Evolutionary conservation across 35 echinoderm and acorn worm genomes (phyloP).

Genomic region (Heliocidaris erythrogramma): DNA sequence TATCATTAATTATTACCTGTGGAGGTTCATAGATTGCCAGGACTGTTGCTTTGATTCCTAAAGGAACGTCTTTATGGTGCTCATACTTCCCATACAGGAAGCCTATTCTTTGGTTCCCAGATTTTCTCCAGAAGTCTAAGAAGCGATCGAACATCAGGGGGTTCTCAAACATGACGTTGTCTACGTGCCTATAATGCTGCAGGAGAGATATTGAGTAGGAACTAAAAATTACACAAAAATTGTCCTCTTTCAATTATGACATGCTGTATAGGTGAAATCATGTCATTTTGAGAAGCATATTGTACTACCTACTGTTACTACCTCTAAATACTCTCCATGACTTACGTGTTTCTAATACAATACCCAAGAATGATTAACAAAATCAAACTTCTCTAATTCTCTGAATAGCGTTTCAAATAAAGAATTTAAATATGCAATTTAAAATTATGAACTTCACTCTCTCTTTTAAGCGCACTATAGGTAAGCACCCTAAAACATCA

Average conservation of each 20-base stretch:
- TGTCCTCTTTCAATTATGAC: neutral
- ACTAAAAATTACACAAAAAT: neutral
- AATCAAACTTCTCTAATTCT: no score
- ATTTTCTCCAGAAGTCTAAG: slow-evolving; percentile 95
- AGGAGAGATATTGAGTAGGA: neutral
- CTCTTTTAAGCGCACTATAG: no score
- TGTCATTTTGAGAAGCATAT: no score
- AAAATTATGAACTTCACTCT: no score
- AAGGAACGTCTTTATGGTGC: slow-evolving; percentile 90
- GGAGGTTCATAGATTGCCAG: slow-evolving; percentile 98
- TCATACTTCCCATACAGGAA: slow-evolving; percentile 86
- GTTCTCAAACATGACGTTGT: slow-evolving; percentile 99
- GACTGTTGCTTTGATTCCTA: slow-evolving; percentile 90
- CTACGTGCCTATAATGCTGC: slow-evolving; percentile 90
- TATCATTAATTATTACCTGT: slow-evolving; percentile 67
- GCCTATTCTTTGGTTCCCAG: slow-evolving; percentile 88
- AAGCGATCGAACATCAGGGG: slow-evolving; percentile 83
- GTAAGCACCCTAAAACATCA: no score
- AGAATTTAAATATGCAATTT: no score
- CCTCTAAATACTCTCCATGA: no score
- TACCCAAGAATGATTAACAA: no score
- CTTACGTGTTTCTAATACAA: no score
- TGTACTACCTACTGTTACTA: no score
- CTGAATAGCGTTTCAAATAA: no score
- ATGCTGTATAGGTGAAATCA: neutral